phyloP scores from a whole-genome alignment of 1,140 invertebrate species.

The Chelonus insularis region DNA sequence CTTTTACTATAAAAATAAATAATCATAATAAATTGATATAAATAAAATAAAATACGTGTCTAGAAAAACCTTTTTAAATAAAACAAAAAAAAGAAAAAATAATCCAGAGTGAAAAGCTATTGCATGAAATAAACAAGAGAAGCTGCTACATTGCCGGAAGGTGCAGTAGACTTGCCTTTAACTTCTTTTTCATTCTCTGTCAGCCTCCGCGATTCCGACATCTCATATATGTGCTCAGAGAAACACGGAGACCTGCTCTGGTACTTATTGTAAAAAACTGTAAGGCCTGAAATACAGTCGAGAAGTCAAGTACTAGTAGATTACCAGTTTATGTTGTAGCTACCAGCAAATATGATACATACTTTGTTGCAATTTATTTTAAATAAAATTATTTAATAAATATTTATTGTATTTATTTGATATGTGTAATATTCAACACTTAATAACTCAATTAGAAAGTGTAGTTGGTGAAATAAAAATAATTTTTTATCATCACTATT shows the following conservation, averaged over 20 bases:
- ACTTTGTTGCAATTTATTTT: neutral
- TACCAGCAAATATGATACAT: neutral
- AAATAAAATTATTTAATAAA: too few species aligned
- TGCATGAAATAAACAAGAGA: slow-evolving; percentile 38
- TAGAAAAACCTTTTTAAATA: too few species aligned
- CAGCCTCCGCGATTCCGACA: slow-evolving; percentile 32
- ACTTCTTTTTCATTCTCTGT: slow-evolving; percentile 33
- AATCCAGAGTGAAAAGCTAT: slow-evolving; percentile 1
- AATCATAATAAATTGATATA: too few species aligned
- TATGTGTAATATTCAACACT: too few species aligned
- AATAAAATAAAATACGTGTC: too few species aligned
- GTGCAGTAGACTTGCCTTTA: slow-evolving; percentile 33
- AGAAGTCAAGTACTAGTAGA: slow-evolving; percentile 7
- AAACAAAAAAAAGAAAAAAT: slow-evolving; percentile 9
- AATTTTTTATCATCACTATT: too few species aligned
- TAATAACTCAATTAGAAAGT: too few species aligned
- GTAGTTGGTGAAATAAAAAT: too few species aligned
- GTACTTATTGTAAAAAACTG: neutral
- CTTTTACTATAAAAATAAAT: too few species aligned
- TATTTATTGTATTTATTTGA: too few species aligned
- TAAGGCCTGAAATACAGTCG: neutral
- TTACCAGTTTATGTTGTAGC: slow-evolving; percentile 7
- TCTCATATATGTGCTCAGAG: slow-evolving; percentile 20
- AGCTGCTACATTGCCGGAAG: slow-evolving; percentile 57
- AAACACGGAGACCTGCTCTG: slow-evolving; percentile 1